Percentiles rank a stretch among this genome's conserved stretches.
phyloP scores from a whole-genome alignment of 1,140 invertebrate species.

The Penaeus vannamei region DNA sequence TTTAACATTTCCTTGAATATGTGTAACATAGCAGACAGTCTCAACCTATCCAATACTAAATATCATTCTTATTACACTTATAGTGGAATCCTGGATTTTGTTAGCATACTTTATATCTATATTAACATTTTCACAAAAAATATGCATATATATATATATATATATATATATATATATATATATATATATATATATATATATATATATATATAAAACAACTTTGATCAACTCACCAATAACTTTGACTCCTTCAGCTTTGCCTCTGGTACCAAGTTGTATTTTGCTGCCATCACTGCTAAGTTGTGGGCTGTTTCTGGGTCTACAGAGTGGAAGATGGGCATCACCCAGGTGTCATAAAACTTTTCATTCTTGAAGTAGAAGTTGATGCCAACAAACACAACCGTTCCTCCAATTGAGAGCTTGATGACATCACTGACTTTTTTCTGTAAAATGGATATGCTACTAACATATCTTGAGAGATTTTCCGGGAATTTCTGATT shows the following conservation, averaged over 20 bases:
- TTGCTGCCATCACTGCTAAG: slow-evolving; percentile 80
- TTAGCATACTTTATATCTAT: no score
- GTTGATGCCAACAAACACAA: slow-evolving; percentile 78
- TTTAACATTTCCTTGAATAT: no score
- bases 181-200: no score
- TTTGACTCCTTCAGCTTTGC: slow-evolving; percentile 76
- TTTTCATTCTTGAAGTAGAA: slow-evolving; percentile 82
- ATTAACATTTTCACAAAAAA: no score
- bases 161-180: no score
- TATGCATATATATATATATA: no score
- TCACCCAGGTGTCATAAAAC: slow-evolving; percentile 82
- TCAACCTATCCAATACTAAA: no score
- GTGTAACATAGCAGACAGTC: no score
- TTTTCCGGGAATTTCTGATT: not conserved
- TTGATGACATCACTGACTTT: slow-evolving; percentile 74
- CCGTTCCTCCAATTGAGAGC: slow-evolving; percentile 76
- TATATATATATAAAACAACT: not conserved
- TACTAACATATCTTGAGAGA: not conserved
- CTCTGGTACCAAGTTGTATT: slow-evolving; percentile 81
- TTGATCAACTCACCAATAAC: slow-evolving; percentile 75
- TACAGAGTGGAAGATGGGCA: slow-evolving; percentile 80
- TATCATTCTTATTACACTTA: no score
- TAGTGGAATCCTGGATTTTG: no score
- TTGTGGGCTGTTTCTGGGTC: slow-evolving; percentile 87
- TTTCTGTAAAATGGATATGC: slow-evolving; percentile 42